Base-by-base conservation (phyloP, 2,888 invertebrate species). In the Chorisops tibialis region DNA sequence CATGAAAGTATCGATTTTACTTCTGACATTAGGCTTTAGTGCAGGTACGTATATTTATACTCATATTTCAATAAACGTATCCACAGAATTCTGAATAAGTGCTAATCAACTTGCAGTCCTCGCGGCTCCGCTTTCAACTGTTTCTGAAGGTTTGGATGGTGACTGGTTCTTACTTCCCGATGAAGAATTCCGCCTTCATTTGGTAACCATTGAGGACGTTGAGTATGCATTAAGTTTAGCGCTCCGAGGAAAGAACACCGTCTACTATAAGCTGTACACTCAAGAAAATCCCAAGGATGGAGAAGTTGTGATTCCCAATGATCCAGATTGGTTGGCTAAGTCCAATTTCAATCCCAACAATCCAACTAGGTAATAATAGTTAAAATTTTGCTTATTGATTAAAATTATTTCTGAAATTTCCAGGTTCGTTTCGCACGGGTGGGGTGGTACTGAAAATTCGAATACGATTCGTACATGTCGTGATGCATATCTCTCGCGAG, bases 211-310 rank as follows among this genome's bases (percentile, higher is more conserved):
- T 2, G 30, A 30, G 5, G 43, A 56, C 12, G 43, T 56, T 30
- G 45, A 56, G 12, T 14, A 18, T 6, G 16, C 43, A 18, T 4
- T 24, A 18, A 18, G 11, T 6, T 30, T 30, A 18, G 30, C 9
- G 2, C 2, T 6, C 3, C 56, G 56, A 3, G 24, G 12, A 2
- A 22, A 21, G 5, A 24, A 43, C 18, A 16, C 6, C 18, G 63
- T 67, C 2, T 45, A 49, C 21, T 68, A 62, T 45, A 61, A 59
- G 43, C 47, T 80, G 3, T 81, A 69, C 59, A 79, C 79, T 0
- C 73, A 73, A 19, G 14, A 61, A 1, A 69, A 67, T 59, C 65
- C 68, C 1, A 49, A 6, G 3, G 47, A 41, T n/a, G 66, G 67
- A 0, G 61, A 67, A 41, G 38, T 66, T 18, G 41, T 70, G 14